Conservation (phyloP, 1,140 invertebrate genomes). For the Temnothorax curvispinosus region DNA sequence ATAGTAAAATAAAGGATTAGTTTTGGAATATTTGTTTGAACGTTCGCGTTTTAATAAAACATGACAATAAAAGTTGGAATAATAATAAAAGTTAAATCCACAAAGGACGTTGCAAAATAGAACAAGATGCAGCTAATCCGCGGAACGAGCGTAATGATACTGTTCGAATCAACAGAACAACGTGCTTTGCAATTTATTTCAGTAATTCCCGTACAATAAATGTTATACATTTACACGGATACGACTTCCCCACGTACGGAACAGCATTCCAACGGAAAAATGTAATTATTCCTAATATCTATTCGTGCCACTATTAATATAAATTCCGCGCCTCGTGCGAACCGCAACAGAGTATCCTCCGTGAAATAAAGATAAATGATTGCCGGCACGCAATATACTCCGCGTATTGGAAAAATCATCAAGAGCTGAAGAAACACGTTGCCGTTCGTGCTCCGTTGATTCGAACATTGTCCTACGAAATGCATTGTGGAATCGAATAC, state of each 20-base stretch:
- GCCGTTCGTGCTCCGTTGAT: constrained; percentile 7
- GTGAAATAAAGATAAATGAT: constrained; percentile 69
- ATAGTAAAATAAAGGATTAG: neutral
- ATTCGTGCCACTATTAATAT: constrained; percentile 74
- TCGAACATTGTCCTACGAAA: constrained; percentile 27
- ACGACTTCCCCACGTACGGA: neutral
- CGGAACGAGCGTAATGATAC: neutral
- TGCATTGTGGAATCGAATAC: neutral
- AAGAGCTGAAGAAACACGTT: constrained; percentile 39
- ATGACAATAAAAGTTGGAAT: neutral
- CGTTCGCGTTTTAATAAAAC: neutral
- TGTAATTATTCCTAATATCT: constrained; percentile 77
- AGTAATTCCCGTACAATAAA: constrained; percentile 14
- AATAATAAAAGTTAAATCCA: neutral
- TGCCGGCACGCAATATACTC: constrained; percentile 42
- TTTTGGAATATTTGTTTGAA: neutral
- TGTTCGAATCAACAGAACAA: neutral
- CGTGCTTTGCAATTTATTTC: constrained; percentile 27
- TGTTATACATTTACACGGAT: constrained; percentile 7
- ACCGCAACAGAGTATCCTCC: constrained; percentile 63
- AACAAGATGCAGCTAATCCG: neutral
- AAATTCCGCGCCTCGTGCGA: constrained; percentile 73
- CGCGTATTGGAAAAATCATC: constrained; percentile 54
- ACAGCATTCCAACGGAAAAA: constrained; percentile 71
- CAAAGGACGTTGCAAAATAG: neutral